Evolutionary conservation across 2,113 vertebrate species (phyloP).

Genomic region (Melanocharis versteri): DNA sequence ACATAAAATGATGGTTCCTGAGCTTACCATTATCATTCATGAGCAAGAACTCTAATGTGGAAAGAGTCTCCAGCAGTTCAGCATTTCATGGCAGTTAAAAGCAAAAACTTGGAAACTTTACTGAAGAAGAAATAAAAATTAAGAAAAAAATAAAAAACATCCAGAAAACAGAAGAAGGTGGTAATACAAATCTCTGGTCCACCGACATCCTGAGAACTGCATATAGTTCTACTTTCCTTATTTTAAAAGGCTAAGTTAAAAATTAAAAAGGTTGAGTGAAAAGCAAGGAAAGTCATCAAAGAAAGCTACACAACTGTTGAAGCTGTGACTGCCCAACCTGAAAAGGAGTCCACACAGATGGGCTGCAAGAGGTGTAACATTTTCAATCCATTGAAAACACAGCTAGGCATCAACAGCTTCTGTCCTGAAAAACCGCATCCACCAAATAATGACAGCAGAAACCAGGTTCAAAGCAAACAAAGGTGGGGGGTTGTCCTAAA

Average conservation of each 20-base stretch:
- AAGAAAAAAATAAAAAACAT: not conserved
- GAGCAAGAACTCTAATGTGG: not conserved
- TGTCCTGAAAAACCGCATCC: not conserved
- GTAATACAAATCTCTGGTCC: not conserved
- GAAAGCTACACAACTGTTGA: not conserved
- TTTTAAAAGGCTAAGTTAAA: not conserved
- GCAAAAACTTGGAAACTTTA: not conserved
- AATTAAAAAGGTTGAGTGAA: not conserved
- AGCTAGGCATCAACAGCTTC: not conserved
- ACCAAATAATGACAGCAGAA: not conserved
- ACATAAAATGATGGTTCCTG: not conserved
- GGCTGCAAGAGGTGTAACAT: not conserved
- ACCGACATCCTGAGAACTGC: not conserved
- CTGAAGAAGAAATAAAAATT: not conserved
- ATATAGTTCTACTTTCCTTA: not conserved
- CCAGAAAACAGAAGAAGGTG: not conserved
- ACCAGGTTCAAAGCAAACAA: not conserved
- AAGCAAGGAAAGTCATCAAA: not conserved
- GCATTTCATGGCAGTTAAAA: not conserved
- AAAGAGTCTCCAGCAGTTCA: not conserved
- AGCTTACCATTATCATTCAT: not conserved
- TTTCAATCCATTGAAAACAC: not conserved
- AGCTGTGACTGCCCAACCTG: not conserved
- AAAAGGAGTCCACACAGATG: not conserved
- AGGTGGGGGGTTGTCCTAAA: accelerated